Evolutionary conservation across 1,140 invertebrate genomes (phyloP).

Genomic region (Aphaenogaster rudis): DNA sequence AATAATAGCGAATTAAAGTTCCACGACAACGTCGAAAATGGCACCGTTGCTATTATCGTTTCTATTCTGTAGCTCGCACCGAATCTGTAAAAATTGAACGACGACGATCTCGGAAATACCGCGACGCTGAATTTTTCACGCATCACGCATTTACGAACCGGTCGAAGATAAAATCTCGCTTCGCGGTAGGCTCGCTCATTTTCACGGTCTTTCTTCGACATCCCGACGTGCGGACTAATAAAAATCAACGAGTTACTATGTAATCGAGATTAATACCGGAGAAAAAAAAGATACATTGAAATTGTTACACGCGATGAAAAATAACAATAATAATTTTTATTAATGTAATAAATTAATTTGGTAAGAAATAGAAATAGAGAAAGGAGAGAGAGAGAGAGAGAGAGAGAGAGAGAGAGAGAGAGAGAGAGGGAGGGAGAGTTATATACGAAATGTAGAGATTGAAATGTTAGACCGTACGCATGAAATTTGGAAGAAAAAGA

Average conservation of each 20-base stretch:
- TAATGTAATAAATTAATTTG: constrained; percentile 15
- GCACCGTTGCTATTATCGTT: constrained; percentile 9
- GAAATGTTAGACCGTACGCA: not conserved
- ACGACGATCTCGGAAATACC: constrained; percentile 10
- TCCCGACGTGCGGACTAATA: not conserved
- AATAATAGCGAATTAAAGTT: constrained; percentile 26
- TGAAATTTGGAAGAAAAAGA: not conserved
- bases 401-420: not conserved
- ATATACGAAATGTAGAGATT: not conserved
- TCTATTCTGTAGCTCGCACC: not conserved
- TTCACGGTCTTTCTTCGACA: constrained; percentile 11
- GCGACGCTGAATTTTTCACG: constrained; percentile 23
- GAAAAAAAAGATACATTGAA: not conserved
- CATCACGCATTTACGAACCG: constrained; percentile 19
- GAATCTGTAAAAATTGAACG: constrained; percentile 8
- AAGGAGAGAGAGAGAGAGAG: not conserved
- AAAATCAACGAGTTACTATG: not conserved
- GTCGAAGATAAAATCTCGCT: constrained; percentile 35
- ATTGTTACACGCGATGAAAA: not conserved
- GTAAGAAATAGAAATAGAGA: not conserved
- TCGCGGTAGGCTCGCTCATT: constrained; percentile 7
- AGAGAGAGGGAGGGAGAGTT: not conserved
- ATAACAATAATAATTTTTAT: not conserved
- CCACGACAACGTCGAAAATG: not conserved
- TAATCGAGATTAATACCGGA: not conserved